Evolutionary conservation across 2,113 vertebrate genomes (phyloP), one percentile per base, ranked within the genome.

Genomic region (Carettochelys insculpta): DNA sequence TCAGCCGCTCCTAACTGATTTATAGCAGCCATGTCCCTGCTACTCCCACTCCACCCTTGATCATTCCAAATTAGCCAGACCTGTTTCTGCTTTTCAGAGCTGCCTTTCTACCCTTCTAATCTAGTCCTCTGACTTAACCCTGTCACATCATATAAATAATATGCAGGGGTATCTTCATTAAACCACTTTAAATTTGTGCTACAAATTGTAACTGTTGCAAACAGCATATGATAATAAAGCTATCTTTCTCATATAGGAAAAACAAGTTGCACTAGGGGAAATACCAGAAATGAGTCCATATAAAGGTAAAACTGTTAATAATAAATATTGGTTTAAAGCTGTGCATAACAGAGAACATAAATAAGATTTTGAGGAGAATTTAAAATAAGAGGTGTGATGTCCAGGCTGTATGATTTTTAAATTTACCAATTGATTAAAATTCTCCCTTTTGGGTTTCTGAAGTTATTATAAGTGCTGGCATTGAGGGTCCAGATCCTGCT

Each of bases 201-300:
- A 90, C 48, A 77, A 87, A 83, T 75, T 89, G 20, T 3, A 82
- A 53, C 24, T 29, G 4, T 50, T 92, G 1, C n/a, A 81, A 90
- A 88, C 11, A 86, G 58, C 82, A 3, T 2, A 5, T 41, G 11
- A 13, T 77, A 71, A 43, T 91, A 78, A 94, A 83, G 41, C 3
- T 34, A 6, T 4, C 80, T 52, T 80, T 5, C 27, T 78, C 20
- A 34, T 90, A 92, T 91, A 98, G 98, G 98, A 98, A 89, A 97
- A 97, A 71, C 96, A 94, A 1, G 7, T 98, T 94, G 98, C 97
- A 34, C 71, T 97, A 85, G 97, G 97, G 92, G 96, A 98, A 47
- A 25, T 95, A 85, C 1, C 78, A 1, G 91, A 96, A 96, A 76
- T 96, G 34, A 54, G 27, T 38, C 93, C 82, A 0, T 92, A 94